Percentiles rank a stretch among this genome's conserved stretches.
Conservation (phyloP, 2,113 vertebrate genomes). For the Gymnorhina tibicen region DNA sequence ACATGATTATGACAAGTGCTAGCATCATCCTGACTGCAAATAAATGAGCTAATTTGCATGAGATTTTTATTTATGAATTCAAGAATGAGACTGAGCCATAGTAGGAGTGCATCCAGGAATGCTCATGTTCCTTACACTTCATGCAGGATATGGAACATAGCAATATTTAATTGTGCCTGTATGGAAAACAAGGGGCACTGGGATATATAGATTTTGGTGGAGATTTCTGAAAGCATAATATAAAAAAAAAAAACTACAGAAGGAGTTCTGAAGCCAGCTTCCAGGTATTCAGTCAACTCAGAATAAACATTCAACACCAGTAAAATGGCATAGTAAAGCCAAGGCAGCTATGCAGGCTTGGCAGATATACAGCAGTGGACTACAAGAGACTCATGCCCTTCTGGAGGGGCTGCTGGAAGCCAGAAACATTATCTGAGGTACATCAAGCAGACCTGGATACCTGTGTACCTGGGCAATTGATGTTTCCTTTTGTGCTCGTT, state of each 20-base stretch:
- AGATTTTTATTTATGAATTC: constrained; percentile 65
- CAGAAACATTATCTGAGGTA: neutral
- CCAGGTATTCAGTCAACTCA: neutral
- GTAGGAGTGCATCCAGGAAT: neutral
- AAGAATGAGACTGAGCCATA: constrained; percentile 12
- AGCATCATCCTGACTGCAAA: constrained; percentile 10
- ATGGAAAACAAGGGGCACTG: neutral
- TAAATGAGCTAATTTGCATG: constrained; percentile 42
- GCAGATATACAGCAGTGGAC: neutral
- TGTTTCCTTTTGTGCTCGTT: accelerated
- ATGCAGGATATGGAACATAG: neutral
- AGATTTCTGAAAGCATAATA: neutral
- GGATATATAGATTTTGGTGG: neutral
- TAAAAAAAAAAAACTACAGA: neutral
- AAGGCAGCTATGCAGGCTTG: neutral
- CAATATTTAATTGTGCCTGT: neutral
- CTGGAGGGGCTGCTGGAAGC: neutral
- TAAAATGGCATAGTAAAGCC: neutral
- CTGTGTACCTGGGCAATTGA: neutral
- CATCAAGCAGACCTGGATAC: neutral
- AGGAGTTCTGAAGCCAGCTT: neutral
- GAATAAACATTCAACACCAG: neutral
- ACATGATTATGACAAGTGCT: constrained; percentile 26
- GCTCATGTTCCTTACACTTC: neutral
- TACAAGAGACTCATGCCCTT: neutral